Percentiles rank a stretch among this genome's conserved stretches.
These are phyloP conservation scores for Glareola pratincola DNA, from an alignment of 2,113 vertebrate genomes.

Conservation along the genomic window DNA sequence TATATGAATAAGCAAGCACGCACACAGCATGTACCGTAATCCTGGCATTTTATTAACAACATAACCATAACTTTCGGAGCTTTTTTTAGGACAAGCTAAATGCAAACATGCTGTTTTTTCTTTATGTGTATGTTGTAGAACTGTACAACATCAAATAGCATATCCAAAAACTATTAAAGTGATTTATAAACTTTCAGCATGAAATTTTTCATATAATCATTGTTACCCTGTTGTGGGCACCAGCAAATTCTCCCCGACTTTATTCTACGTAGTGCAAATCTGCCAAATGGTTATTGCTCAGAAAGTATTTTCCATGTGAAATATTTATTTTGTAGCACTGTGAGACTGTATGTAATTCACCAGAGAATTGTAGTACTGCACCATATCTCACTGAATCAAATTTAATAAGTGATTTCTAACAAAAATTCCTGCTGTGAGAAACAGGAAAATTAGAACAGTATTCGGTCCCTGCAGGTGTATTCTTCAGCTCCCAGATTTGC, in stretches of 20 bases:
- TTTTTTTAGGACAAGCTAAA: not conserved
- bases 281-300: not conserved
- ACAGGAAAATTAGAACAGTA: not conserved
- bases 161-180: not conserved
- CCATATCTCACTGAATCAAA: not conserved
- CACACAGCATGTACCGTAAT: not conserved
- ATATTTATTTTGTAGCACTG: not conserved
- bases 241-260: not conserved
- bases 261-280: not conserved
- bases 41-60: not conserved
- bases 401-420: not conserved
- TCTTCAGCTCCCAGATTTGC: not conserved
- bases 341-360: not conserved
- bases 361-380: not conserved
- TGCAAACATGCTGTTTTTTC: not conserved
- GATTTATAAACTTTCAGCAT: not conserved
- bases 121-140: not conserved
- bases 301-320: not conserved
- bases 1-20: not conserved
- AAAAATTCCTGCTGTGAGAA: not conserved
- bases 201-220: not conserved
- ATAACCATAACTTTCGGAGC: not conserved
- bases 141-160: not conserved
- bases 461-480: not conserved
- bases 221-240: not conserved